phyloP scores from a whole-genome alignment of 2,113 vertebrate genomes.

The Phoenicopterus ruber region DNA sequence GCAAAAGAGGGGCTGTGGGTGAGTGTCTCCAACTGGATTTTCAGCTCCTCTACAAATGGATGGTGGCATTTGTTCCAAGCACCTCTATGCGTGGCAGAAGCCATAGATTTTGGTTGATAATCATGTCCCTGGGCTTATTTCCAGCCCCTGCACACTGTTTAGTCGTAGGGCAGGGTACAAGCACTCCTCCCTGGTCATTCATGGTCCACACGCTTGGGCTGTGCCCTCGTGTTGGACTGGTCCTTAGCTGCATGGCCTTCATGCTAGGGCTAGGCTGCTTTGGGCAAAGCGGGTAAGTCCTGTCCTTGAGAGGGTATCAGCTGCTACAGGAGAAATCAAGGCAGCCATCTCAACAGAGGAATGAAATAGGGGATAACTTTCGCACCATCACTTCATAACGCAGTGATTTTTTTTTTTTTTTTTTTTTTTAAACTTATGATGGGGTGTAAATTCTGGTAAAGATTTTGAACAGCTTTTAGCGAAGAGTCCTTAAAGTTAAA shows the following conservation, averaged over 20 bases:
- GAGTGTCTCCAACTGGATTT: neutral
- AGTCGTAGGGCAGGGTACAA: neutral
- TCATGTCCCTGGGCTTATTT: neutral
- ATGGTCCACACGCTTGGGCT: neutral
- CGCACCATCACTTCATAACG: neutral
- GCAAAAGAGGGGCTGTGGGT: neutral
- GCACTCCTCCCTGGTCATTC: neutral
- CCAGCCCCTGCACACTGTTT: neutral
- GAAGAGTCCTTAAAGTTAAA: slow-evolving; percentile 31
- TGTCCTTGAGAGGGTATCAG: neutral
- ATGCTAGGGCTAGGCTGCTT: neutral
- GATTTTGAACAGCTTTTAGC: slow-evolving; percentile 39
- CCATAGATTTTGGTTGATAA: neutral
- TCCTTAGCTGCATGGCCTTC: accelerated
- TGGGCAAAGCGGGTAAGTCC: neutral
- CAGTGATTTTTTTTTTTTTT: neutral
- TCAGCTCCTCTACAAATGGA: neutral
- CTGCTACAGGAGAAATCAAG: neutral
- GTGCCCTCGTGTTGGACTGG: neutral
- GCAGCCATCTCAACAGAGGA: neutral
- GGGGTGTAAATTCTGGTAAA: neutral
- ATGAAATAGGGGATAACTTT: neutral
- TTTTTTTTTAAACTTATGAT: neutral
- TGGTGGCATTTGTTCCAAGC: neutral
- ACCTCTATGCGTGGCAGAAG: neutral